Evolutionary conservation across 2,797 vertebrate genomes (phyloP).

Genomic region (Sardinella longiceps): DNA sequence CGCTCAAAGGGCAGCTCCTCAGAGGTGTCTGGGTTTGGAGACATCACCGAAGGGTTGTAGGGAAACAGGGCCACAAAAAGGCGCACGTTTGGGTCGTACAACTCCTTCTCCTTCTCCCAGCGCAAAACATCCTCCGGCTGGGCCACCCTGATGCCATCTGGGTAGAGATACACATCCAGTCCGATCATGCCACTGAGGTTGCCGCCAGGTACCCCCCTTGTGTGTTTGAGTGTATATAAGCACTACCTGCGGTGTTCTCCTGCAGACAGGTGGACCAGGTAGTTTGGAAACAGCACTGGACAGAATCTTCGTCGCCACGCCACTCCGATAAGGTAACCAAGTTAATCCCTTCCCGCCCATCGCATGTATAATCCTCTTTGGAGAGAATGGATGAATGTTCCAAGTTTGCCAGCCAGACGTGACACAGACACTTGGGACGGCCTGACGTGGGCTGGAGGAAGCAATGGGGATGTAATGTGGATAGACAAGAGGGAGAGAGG

Average conservation of each 20-base stretch:
- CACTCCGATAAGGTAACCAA: slow-evolving; percentile 61
- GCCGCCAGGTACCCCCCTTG: slow-evolving; percentile 48
- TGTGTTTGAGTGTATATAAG: slow-evolving; percentile 1
- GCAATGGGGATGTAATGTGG: not conserved
- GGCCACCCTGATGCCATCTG: slow-evolving; percentile 67
- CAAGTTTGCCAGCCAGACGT: slow-evolving; percentile 38
- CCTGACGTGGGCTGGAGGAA: not conserved
- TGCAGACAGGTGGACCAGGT: slow-evolving; percentile 64
- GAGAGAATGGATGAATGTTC: slow-evolving; percentile 56
- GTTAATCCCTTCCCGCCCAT: slow-evolving; percentile 59
- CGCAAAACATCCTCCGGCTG: slow-evolving; percentile 64
- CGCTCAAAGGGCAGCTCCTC: slow-evolving; percentile 92
- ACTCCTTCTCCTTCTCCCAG: slow-evolving; percentile 65
- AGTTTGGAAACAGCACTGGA: slow-evolving; percentile 37
- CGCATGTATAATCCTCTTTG: slow-evolving; percentile 71
- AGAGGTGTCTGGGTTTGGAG: slow-evolving; percentile 88
- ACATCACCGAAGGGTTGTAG: slow-evolving; percentile 93
- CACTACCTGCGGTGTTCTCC: not conserved
- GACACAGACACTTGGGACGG: not conserved
- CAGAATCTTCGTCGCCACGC: slow-evolving; percentile 54
- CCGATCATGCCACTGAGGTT: slow-evolving; percentile 51
- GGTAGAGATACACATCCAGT: slow-evolving; percentile 72
- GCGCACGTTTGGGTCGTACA: slow-evolving; percentile 67
- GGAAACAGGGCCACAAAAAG: slow-evolving; percentile 95
- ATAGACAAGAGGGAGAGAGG: not conserved